Conservation (phyloP, 2,797 vertebrate species). For the Anabacerthia variegaticeps region DNA sequence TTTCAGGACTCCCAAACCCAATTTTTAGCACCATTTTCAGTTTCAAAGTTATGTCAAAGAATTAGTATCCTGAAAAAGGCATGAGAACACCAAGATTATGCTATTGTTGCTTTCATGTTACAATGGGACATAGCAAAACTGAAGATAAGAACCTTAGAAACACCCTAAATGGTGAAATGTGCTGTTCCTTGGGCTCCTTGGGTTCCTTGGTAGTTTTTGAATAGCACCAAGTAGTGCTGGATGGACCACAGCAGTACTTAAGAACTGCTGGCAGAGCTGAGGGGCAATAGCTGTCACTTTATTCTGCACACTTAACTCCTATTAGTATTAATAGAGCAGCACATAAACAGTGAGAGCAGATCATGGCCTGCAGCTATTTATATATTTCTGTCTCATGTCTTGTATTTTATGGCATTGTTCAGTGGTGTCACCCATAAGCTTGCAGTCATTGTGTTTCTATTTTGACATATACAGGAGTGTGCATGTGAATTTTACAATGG, state of each 20-base stretch:
- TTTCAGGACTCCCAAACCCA: neutral
- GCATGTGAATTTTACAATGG: neutral
- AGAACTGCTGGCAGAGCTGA: constrained; percentile 37
- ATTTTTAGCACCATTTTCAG: neutral
- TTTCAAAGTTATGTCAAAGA: neutral
- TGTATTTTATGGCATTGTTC: constrained; percentile 11
- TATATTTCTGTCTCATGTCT: constrained; percentile 33
- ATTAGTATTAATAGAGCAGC: constrained; percentile 52
- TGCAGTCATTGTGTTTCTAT: neutral
- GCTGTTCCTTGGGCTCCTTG: neutral
- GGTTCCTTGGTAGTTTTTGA: neutral
- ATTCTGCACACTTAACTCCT: constrained; percentile 67
- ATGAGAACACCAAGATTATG: accelerated
- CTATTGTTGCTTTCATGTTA: neutral
- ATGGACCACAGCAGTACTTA: neutral
- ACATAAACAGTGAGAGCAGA: constrained; percentile 43
- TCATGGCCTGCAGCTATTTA: constrained; percentile 53
- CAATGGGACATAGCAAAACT: neutral
- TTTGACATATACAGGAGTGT: neutral
- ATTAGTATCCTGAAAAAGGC: neutral
- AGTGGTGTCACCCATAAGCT: constrained; percentile 6
- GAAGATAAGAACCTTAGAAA: neutral
- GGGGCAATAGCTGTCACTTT: constrained; percentile 33
- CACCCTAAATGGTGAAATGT: accelerated
- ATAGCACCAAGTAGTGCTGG: neutral